These are phyloP conservation scores for Drosophila tanythrix DNA, from an alignment of 2,888 invertebrate genomes.

Conservation along the genomic window DNA sequence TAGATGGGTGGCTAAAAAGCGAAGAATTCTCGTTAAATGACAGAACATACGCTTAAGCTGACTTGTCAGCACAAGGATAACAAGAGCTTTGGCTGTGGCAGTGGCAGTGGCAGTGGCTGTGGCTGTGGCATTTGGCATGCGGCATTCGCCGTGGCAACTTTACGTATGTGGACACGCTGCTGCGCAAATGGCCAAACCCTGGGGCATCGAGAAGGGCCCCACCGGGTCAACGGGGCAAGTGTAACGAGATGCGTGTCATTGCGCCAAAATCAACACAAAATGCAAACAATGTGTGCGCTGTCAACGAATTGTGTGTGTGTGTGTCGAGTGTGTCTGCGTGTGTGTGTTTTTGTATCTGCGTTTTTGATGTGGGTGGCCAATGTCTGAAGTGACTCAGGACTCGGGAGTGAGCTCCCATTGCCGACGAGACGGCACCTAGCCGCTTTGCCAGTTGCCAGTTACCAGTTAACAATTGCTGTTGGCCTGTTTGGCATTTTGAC, in stretches of 20 bases:
- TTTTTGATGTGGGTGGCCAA: constrained; percentile 25
- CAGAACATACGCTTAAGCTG: constrained; percentile 43
- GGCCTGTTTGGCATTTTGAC: constrained; percentile 34
- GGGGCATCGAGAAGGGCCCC: background rate
- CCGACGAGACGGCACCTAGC: constrained; percentile 28
- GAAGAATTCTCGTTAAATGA: constrained; percentile 15
- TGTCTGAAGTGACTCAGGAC: background rate
- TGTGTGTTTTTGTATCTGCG: constrained; percentile 3
- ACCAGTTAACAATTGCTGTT: constrained; percentile 16
- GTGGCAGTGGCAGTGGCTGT: constrained; percentile 3
- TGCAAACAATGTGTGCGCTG: constrained; percentile 74
- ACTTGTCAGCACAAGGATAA: constrained; percentile 47
- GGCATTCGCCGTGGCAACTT: constrained; percentile 1
- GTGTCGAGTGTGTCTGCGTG: constrained; percentile 8
- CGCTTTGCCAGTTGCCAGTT: constrained; percentile 8
- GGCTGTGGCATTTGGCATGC: constrained; percentile 8
- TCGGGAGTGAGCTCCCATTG: background rate
- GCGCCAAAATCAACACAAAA: constrained; percentile 75
- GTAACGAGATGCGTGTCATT: constrained; percentile 77
- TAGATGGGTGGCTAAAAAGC: constrained; percentile 17
- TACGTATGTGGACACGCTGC: constrained; percentile 43
- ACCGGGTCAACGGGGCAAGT: constrained; percentile 36
- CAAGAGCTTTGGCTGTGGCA: constrained; percentile 28
- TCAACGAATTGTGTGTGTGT: constrained; percentile 22
- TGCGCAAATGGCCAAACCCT: constrained; percentile 47